Percentiles rank a stretch among this genome's conserved stretches.
These are phyloP conservation scores for Acromyrmex heyeri DNA, from an alignment of 1,140 invertebrate genomes.

Conservation along the genomic window DNA sequence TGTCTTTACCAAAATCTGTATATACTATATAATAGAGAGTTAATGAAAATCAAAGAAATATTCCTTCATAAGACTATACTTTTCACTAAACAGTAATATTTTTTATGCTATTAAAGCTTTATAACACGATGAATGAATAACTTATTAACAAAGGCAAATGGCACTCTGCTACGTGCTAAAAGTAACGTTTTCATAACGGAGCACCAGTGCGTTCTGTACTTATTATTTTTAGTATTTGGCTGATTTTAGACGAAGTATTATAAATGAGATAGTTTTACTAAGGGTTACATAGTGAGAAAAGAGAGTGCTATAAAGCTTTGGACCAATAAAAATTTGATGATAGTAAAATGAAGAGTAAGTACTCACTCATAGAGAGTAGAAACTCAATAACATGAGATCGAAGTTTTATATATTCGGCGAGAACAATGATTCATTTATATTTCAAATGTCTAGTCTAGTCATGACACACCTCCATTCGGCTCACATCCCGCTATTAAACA, in stretches of 20 bases:
- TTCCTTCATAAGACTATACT: conserved; percentile 30
- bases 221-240: conserved; percentile 52
- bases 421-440: conserved; percentile 59
- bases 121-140: conserved; percentile 36
- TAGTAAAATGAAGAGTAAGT: conserved; percentile 50
- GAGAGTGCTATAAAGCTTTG: conserved; percentile 59
- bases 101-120: conserved; percentile 52
- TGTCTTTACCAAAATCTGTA: conserved; percentile 51
- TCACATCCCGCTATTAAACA: conserved; percentile 41
- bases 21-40: conserved; percentile 42
- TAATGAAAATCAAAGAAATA: conserved; percentile 54
- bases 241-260: conserved; percentile 50
- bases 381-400: conserved; percentile 61
- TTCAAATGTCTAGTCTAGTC: conserved; percentile 80
- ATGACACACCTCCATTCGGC: conserved; percentile 65
- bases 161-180: background rate
- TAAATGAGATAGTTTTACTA: conserved; percentile 57
- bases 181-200: background rate
- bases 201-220: conserved; percentile 32
- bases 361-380: conserved; percentile 40
- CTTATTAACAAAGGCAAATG: background rate
- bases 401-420: conserved; percentile 65
- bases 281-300: conserved; percentile 33
- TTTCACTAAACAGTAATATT: conserved; percentile 46
- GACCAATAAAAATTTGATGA: conserved; percentile 76